Base-by-base conservation (phyloP, 2,113 vertebrate genomes). In the Dryoscopus gambensis region DNA sequence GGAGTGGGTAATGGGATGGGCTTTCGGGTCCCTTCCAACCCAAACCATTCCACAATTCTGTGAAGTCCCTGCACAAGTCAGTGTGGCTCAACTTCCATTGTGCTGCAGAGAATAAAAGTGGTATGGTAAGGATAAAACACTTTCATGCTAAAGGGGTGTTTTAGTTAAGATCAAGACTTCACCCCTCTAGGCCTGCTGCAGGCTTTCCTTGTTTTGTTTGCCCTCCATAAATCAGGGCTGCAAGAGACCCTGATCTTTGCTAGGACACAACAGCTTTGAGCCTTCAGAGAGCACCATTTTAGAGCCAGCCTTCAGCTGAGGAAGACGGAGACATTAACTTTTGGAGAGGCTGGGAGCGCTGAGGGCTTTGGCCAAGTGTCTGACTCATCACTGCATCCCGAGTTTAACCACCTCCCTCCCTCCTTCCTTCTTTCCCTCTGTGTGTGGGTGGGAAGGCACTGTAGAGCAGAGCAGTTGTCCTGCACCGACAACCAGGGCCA, bases 351-450 rank as follows among this genome's bases (percentile, higher is more conserved):
- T 75, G 89, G 21, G 77, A 92, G 35, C 7, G 27, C 68, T 13
- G 35, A 71, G 69, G 73, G 44, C 44, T 89, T 87, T 60, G 86
- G 91, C 87, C 93, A 94, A 97, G 37, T 42, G 33, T 89, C 91
- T 93, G 94, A 96, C 87, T 95, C 95, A 92, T 87, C 40, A n/a
- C 0, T 3, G 8, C 1, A 8, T 52, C 44, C 35, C 1, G 22
- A 56, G n/a, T 84, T 95, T 94, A 94, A 93, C 49, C 69, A 87
- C 30, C 46, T 82, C 94, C 69, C 22, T 80, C 44, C 69, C 27
- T 78, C 70, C 42, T 33, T 68, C 63, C 55, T 49, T n/a, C 55
- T 21, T 55, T 63, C 24, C 30, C 4, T 65, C 52, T 31, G 10
- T 9, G 28, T 11, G 69, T 37, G 60, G n/a, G 55, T 42, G 78